Evolutionary conservation across 2,888 invertebrate species (phyloP).

Genomic region (Pachymerium ferrugineum): DNA sequence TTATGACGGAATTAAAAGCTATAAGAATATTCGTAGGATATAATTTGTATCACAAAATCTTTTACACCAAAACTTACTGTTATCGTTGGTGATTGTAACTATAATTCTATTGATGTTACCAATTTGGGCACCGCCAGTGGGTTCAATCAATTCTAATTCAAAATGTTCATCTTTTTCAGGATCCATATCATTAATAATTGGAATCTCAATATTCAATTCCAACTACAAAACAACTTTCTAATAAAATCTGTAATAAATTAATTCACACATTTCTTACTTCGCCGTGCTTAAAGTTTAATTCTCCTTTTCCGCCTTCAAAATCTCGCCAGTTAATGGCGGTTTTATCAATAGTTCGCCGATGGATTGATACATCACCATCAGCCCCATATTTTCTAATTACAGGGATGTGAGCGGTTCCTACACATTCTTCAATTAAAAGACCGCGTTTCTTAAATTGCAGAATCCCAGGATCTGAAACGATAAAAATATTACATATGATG

Average conservation of each 20-base stretch:
- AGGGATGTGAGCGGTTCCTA: slow-evolving; percentile 50
- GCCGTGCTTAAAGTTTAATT: slow-evolving; percentile 49
- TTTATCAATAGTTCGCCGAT: slow-evolving; percentile 55
- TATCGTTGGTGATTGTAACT: slow-evolving; percentile 55
- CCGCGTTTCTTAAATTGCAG: slow-evolving; percentile 55
- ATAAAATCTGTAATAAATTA: neutral
- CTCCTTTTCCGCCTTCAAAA: slow-evolving; percentile 53
- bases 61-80: slow-evolving; percentile 44
- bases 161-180: slow-evolving; percentile 59
- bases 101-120: slow-evolving; percentile 50
- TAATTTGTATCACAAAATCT: neutral
- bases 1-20: slow-evolving; percentile 56
- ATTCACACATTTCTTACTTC: slow-evolving; percentile 44
- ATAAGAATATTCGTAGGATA: neutral
- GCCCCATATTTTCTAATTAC: slow-evolving; percentile 53
- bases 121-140: slow-evolving; percentile 50
- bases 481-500: neutral
- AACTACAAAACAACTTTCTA: slow-evolving; percentile 44
- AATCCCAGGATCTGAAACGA: slow-evolving; percentile 53
- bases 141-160: slow-evolving; percentile 52
- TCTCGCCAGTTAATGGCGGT: slow-evolving; percentile 54
- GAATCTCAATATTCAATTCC: slow-evolving; percentile 52
- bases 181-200: slow-evolving; percentile 55
- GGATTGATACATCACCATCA: slow-evolving; percentile 53
- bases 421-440: slow-evolving; percentile 55